Evolutionary conservation across 2,113 vertebrate species (phyloP).

Genomic region (Epinephelus lanceolatus): DNA sequence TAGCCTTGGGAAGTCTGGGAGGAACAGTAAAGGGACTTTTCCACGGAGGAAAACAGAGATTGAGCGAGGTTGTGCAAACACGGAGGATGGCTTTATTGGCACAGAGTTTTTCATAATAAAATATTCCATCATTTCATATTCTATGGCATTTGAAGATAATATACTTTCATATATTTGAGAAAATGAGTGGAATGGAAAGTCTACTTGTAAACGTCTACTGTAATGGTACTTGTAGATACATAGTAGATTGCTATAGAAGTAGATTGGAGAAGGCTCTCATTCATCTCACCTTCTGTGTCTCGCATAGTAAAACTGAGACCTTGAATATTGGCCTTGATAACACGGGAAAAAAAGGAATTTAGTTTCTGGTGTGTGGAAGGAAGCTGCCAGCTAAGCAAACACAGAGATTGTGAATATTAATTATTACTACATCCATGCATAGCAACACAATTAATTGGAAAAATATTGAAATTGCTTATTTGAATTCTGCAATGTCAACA

Average conservation of each 20-base stretch:
- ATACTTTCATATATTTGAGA: conserved; percentile 28
- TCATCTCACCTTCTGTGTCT: conserved; percentile 10
- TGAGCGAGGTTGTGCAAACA: conserved; percentile 46
- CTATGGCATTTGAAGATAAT: conserved; percentile 32
- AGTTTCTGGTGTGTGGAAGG: conserved; percentile 32
- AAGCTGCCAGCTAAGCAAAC: conserved; percentile 56
- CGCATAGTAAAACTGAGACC: conserved; percentile 41
- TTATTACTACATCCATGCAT: conserved; percentile 25
- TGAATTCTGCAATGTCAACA: conserved; percentile 49
- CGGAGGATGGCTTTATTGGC: conserved; percentile 40
- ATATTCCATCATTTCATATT: conserved; percentile 45
- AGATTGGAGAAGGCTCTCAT: conserved; percentile 15
- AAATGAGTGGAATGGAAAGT: conserved; percentile 1
- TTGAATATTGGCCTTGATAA: conserved; percentile 52
- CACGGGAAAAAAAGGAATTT: conserved; percentile 13
- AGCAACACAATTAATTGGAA: conserved; percentile 46
- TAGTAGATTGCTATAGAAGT: conserved; percentile 4
- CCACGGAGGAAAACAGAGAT: conserved; percentile 47
- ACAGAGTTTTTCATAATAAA: conserved; percentile 45
- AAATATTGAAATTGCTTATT: conserved; percentile 49
- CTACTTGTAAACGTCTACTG: conserved; percentile 18
- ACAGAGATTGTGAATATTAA: conserved; percentile 49
- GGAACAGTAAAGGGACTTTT: conserved; percentile 50
- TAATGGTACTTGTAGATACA: conserved; percentile 38
- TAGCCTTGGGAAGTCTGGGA: conserved; percentile 70